Percentiles rank a stretch among this genome's conserved stretches.
Evolutionary conservation across 2,888 invertebrate genomes (phyloP).

Genomic region (Nemotelus pantherinus): DNA sequence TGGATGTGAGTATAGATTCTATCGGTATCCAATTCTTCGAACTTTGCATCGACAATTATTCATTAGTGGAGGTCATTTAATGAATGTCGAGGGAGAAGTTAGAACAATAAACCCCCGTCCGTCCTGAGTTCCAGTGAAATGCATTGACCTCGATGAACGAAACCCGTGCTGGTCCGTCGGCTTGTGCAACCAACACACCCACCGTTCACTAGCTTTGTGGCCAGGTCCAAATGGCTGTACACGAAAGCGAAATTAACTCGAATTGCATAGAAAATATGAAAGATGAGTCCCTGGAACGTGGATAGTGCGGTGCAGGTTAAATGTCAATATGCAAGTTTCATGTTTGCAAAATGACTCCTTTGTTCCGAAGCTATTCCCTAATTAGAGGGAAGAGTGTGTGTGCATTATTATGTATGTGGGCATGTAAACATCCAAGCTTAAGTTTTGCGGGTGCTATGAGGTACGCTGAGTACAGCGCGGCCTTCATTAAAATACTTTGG

Average conservation of each 20-base stretch:
- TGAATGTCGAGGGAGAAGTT: constrained; percentile 33
- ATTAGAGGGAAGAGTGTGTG: constrained; percentile 1
- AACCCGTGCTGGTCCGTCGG: background rate
- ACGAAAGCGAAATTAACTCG: background rate
- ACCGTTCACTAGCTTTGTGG: background rate
- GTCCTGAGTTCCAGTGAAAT: constrained; percentile 19
- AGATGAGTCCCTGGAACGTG: constrained; percentile 20
- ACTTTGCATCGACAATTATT: constrained; percentile 7
- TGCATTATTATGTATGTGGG: too few species aligned
- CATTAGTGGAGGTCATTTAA: background rate
- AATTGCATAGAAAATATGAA: constrained; percentile 7
- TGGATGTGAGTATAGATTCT: too few species aligned
- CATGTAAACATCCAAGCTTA: too few species aligned
- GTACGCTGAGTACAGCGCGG: too few species aligned
- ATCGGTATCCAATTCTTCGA: constrained; percentile 19
- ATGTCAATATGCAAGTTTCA: background rate
- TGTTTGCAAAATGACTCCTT: constrained; percentile 14
- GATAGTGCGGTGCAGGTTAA: background rate
- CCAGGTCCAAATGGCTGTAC: constrained; percentile 3
- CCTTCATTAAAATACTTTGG: too few species aligned
- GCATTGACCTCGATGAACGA: constrained; percentile 24
- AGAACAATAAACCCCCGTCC: constrained; percentile 19
- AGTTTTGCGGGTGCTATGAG: too few species aligned
- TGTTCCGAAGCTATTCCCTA: background rate
- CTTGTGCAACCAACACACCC: constrained; percentile 25